Evolutionary conservation across 2,888 invertebrate species (phyloP).

Genomic region (Ophion slaviceki): DNA sequence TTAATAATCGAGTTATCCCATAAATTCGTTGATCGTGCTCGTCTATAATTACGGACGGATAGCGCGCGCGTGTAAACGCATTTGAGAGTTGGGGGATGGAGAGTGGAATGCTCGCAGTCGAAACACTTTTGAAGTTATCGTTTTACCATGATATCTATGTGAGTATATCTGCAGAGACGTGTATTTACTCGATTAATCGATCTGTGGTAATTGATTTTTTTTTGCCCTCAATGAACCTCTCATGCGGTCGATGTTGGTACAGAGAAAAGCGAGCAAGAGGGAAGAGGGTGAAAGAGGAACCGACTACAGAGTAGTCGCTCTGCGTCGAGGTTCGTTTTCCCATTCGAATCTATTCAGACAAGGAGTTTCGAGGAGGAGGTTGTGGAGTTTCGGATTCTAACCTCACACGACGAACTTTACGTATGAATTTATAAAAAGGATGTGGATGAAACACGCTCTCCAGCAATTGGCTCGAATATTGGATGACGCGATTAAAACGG

Average conservation of each 20-base stretch:
- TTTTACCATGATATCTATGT: conserved; percentile 36
- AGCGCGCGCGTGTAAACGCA: conserved; percentile 41
- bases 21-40: conserved; percentile 41
- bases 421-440: too few relatives aligned
- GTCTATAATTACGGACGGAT: conserved; percentile 22
- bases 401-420: too few relatives aligned
- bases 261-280: neutral
- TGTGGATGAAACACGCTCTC: too few relatives aligned
- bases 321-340: neutral
- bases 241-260: conserved; percentile 9
- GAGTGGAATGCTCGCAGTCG: conserved; percentile 25
- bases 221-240: conserved; percentile 15
- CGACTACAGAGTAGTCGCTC: neutral
- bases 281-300: neutral
- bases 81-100: conserved; percentile 49
- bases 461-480: too few relatives aligned
- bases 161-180: neutral
- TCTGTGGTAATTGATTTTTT: conserved; percentile 53
- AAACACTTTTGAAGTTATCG: conserved; percentile 6
- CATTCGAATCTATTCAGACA: neutral
- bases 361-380: too few relatives aligned
- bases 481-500: too few relatives aligned
- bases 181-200: conserved; percentile 59
- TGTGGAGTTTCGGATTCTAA: too few relatives aligned
- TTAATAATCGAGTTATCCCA: conserved; percentile 40